phyloP scores from a whole-genome alignment of 2,888 invertebrate species.

The Barypeithes pellucidus region DNA sequence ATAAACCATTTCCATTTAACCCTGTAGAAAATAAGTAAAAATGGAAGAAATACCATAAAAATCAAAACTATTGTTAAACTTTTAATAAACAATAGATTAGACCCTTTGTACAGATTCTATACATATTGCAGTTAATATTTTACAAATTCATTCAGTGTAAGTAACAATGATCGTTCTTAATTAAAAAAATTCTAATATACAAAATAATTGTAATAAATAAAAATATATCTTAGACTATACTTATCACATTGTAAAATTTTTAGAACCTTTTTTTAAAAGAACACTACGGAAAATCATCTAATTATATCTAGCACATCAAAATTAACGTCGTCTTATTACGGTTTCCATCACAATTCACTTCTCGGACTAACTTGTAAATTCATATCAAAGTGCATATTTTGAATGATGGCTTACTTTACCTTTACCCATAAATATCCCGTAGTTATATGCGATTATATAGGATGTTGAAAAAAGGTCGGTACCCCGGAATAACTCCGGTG shows the following conservation, averaged over 20 bases:
- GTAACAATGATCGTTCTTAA: conserved; percentile 15
- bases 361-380: no score
- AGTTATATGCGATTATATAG: no score
- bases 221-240: conserved; percentile 18
- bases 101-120: not conserved
- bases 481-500: no score
- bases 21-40: no score
- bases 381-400: no score
- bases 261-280: conserved; percentile 4
- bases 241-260: conserved; percentile 34
- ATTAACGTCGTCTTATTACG: no score
- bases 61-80: conserved; percentile 4
- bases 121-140: conserved; percentile 4
- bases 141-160: conserved; percentile 11
- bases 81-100: conserved; percentile 28
- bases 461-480: no score
- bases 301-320: conserved; percentile 1
- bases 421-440: no score
- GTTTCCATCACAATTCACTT: not conserved
- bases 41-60: no score
- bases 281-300: not conserved
- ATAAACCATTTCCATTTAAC: no score
- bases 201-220: conserved; percentile 31
- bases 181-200: conserved; percentile 32
- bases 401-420: no score